These are phyloP conservation scores for Phrynocephalus versicolor DNA, from an alignment of 2,113 vertebrate genomes.

Conservation along the genomic window DNA sequence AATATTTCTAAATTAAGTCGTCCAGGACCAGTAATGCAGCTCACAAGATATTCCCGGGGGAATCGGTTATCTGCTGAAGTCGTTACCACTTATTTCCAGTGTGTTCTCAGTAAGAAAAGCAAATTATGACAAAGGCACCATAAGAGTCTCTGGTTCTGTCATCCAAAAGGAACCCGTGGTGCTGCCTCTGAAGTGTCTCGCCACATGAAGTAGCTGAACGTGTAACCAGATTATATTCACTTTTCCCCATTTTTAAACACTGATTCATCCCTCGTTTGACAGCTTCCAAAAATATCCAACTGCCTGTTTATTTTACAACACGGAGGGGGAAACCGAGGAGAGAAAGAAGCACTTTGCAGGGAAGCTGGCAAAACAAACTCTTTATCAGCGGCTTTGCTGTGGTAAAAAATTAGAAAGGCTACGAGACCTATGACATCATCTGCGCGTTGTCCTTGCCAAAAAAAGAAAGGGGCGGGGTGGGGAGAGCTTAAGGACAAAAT, in stretches of 20 bases:
- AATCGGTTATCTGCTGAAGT: not conserved
- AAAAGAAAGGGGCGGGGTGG: too few relatives aligned
- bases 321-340: not conserved
- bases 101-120: not conserved
- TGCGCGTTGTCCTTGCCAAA: not conserved
- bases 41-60: not conserved
- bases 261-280: not conserved
- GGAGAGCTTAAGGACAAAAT: not conserved
- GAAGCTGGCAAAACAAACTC: conserved; percentile 3
- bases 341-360: not conserved
- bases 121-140: not conserved
- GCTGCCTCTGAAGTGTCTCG: not conserved
- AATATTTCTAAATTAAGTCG: not conserved
- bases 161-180: not conserved
- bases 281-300: not conserved
- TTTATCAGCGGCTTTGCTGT: not conserved
- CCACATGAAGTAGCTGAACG: not conserved
- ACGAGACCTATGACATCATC: conserved; percentile 3
- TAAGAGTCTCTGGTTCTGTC: not conserved
- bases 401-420: conserved; percentile 12
- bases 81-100: too few relatives aligned
- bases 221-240: not conserved
- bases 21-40: not conserved
- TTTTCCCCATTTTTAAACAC: not conserved
- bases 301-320: not conserved